Percentiles rank a stretch among this genome's conserved stretches.
Evolutionary conservation across 1,140 invertebrate species (phyloP).

Genomic region (Metopolophium dirhodum): DNA sequence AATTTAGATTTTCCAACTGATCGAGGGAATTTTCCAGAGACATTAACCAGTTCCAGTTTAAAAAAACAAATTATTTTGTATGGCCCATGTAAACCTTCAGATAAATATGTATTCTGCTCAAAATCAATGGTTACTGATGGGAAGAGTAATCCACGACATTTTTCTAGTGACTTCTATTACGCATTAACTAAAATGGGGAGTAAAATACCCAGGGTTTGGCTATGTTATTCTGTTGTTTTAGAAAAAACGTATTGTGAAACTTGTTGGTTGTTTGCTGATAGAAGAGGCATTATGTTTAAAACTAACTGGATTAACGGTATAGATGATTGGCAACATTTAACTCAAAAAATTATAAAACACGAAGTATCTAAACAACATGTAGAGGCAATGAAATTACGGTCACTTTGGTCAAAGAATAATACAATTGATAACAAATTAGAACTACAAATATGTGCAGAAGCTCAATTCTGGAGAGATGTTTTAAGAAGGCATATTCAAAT

Average conservation of each 20-base stretch:
- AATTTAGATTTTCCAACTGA: constrained; percentile 29
- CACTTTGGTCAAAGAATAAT: background rate
- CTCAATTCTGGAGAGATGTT: constrained; percentile 39
- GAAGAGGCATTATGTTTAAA: constrained; percentile 12
- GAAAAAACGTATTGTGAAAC: constrained; percentile 24
- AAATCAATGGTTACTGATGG: background rate
- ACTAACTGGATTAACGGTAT: background rate
- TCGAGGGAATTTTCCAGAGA: constrained; percentile 19
- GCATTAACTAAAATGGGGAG: background rate
- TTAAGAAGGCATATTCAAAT: background rate
- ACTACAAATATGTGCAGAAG: background rate
- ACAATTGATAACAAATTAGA: constrained; percentile 22
- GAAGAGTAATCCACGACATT: background rate
- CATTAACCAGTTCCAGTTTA: background rate
- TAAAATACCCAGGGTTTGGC: constrained; percentile 14
- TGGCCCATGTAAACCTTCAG: constrained; percentile 24
- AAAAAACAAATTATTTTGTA: constrained; percentile 29
- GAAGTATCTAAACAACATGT: constrained; percentile 23
- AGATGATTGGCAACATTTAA: constrained; percentile 37
- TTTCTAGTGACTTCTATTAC: constrained; percentile 22
- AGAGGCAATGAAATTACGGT: background rate
- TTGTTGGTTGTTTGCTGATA: constrained; percentile 37
- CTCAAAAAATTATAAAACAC: constrained; percentile 26
- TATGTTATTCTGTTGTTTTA: constrained; percentile 35
- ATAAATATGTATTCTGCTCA: background rate